These are phyloP conservation scores for Plestiodon gilberti DNA, from an alignment of 2,113 vertebrate genomes.

Conservation along the genomic window DNA sequence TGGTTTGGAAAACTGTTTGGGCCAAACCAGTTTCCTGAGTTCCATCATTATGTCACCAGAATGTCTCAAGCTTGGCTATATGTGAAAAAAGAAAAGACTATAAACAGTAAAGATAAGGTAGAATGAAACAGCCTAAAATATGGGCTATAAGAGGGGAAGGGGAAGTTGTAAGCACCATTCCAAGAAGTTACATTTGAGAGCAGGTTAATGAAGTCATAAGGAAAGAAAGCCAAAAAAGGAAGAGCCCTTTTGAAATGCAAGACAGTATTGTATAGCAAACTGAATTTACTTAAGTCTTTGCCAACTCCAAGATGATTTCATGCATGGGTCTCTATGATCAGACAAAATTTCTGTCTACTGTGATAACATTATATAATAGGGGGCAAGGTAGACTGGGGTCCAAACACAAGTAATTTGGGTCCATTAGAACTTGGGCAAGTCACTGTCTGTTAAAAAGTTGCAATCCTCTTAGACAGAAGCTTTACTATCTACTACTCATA, in stretches of 20 bases:
- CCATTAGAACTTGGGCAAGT: not conserved
- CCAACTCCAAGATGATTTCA: not conserved
- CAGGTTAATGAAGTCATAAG: slow-evolving; percentile 32
- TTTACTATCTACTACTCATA: not conserved
- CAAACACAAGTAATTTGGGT: not conserved
- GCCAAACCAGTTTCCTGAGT: slow-evolving; percentile 53
- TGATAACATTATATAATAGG: not conserved
- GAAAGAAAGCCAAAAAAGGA: slow-evolving; percentile 16
- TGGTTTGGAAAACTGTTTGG: slow-evolving; percentile 15
- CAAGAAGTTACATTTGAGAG: slow-evolving; percentile 9
- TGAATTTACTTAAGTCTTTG: not conserved
- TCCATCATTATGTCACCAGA: slow-evolving; percentile 61
- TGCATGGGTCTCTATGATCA: slow-evolving; percentile 3
- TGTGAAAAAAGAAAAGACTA: slow-evolving; percentile 42
- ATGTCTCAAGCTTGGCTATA: slow-evolving; percentile 72
- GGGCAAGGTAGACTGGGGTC: not conserved
- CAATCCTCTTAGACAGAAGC: not conserved
- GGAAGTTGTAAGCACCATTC: slow-evolving; percentile 49
- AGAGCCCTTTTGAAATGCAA: not conserved
- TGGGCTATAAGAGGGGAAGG: not conserved
- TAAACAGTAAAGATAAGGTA: slow-evolving; percentile 35
- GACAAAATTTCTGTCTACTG: not conserved
- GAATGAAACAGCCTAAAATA: slow-evolving; percentile 48
- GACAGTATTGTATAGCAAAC: not conserved
- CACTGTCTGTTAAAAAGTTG: rapidly evolving